Base-by-base conservation (phyloP, 2,113 vertebrate genomes). In the Tenrec ecaudatus region DNA sequence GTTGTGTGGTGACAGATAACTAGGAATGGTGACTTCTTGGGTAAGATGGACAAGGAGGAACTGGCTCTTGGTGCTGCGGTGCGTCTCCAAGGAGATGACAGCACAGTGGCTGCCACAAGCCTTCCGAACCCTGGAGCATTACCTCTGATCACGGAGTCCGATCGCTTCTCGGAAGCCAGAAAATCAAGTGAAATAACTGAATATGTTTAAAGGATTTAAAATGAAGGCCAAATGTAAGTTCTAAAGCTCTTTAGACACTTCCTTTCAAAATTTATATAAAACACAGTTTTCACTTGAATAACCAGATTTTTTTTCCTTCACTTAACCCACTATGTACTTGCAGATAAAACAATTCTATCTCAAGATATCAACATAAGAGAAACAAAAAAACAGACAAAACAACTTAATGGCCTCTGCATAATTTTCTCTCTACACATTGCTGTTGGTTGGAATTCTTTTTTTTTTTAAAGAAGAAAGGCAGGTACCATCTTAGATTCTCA, bases 41-140 rank as follows among this genome's bases (percentile, higher is more conserved):
- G 97, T 97, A 96, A 96, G 95, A 97, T 97, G 78, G 91, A 98
- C 96, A 95, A 96, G 94, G 95, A 97, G 97, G 96, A 97, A 98
- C 97, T 97, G 96, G 96, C 97, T 98, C 98, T 97, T 95, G 47
- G 97, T 98, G 97, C 97, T 98, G 97, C 94, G 95, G 97, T 97
- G 98, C 96, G 98, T 97, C 98, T 98, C 98, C 98, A 97, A 98
- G 98, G 98, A 98, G 98, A 98, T 98, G 98, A 97, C 98, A 98
- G 97, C 97, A 97, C 97, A 83, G 57, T 29, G 98, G 98, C 98
- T 98, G 98, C 98, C 98, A 97, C 98, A 98, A 98, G 98, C 98
- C 80, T 94, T 94, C 96, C 97, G 96, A 97, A 98, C 98, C 98
- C 98, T 98, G 98, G 98, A 98, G 98, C 98, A 98, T 98, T 96